Base-by-base conservation (phyloP, 1,140 invertebrate species). In the Nylanderia fulva region DNA sequence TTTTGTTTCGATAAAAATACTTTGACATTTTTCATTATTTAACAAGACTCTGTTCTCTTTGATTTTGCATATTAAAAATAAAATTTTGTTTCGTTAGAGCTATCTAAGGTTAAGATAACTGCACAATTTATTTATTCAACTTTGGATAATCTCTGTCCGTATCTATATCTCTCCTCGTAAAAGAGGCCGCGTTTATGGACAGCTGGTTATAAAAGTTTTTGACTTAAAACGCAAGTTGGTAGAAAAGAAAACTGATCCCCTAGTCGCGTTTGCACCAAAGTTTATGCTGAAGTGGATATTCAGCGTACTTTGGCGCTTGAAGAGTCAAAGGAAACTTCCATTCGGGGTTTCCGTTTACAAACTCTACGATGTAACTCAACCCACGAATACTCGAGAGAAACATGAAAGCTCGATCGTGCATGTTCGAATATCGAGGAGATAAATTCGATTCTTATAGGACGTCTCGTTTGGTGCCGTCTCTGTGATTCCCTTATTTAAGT, bases 301-400 rank as follows among this genome's bases (percentile, higher is more conserved):
- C 52, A 72, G 52, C 77, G 66, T 82, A 82, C 77, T 82, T 80
- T 82, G 66, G 77, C 77, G 77, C 77, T 82, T 42, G 52, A 82
- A 45, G 52, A 82, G 77, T 72, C 64, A 82, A 82, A 71, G 66
- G 77, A 82, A 72, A 82, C 66, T 72, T 82, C 52, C 66, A 58
- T 72, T 72, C 52, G 66, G n/a, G 60, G 77, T 82, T 72, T 82
- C 77, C 77, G 77, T 82, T 82, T 82, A 82, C 77, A 82, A 82
- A 82, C 66, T 82, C 52, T 18, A 13, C 27, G 66, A 58, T 58
- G 77, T 82, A 82, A 82, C 77, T 82, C 36, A 29, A 71, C 42
- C 68, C 27, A 29, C 68, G 36, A 54, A 82, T 58, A 82, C 66
- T 72, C 66, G 24, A 64, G 66, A 72, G 77, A 82, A 72, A 82